A percentile compares a stretch with the other conserved stretches of the same genome.
These are phyloP conservation scores for Drosophila yakuba DNA, from an alignment of 1,140 invertebrate species.

Conservation along the genomic window DNA sequence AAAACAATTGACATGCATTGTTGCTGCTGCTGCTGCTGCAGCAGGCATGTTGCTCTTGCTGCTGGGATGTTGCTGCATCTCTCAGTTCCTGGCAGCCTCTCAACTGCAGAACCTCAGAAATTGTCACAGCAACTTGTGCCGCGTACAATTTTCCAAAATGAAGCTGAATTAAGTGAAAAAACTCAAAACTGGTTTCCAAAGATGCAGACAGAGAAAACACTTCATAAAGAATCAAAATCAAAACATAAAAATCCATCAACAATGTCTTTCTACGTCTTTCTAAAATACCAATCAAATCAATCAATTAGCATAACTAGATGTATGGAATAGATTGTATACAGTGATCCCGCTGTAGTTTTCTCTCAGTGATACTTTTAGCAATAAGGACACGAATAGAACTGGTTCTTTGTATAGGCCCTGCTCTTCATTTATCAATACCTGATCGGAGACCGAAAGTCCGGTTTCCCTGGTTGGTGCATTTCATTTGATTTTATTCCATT, in stretches of 20 bases:
- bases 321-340: not conserved
- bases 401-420: constrained; percentile 53
- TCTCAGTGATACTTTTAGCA: constrained; percentile 6
- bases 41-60: constrained; percentile 22
- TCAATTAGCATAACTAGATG: not conserved
- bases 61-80: constrained; percentile 20
- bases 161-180: constrained; percentile 53
- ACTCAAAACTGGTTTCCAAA: constrained; percentile 55
- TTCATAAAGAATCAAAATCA: not conserved
- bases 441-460: constrained; percentile 42
- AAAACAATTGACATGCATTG: constrained; percentile 82
- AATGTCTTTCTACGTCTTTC: too few species aligned
- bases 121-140: constrained; percentile 58
- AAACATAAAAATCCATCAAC: not conserved
- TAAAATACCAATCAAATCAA: not conserved
- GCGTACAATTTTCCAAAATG: constrained; percentile 73
- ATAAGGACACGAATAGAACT: constrained; percentile 59
- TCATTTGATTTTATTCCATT: constrained; percentile 54
- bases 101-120: constrained; percentile 59
- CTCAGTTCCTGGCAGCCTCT: constrained; percentile 30
- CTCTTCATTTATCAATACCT: constrained; percentile 73
- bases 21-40: constrained; percentile 43
- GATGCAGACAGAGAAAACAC: constrained; percentile 8
- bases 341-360: not conserved
- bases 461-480: constrained; percentile 54